These are phyloP conservation scores for Xestia c-nigrum DNA, from an alignment of 2,888 invertebrate species.

Conservation along the genomic window DNA sequence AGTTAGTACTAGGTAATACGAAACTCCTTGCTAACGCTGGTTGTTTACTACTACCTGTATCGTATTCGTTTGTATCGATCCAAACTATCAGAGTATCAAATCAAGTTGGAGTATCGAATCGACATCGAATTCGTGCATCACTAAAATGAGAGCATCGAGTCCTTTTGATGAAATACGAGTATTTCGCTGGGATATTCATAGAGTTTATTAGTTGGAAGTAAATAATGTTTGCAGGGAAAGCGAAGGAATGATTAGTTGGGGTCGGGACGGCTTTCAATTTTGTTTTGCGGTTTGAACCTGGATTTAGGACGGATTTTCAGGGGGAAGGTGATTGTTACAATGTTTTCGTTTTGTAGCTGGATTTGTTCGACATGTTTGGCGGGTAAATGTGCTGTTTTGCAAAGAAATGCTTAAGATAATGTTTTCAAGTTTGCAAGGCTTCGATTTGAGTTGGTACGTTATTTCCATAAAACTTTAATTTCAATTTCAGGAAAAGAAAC, in stretches of 20 bases:
- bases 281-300: constrained; percentile 43
- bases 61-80: background rate
- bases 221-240: constrained; percentile 61
- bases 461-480: background rate
- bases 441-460: background rate
- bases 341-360: constrained; percentile 7
- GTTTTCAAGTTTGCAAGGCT: background rate
- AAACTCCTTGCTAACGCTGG: background rate
- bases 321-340: background rate
- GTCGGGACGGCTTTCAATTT: constrained; percentile 47
- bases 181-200: constrained; percentile 60
- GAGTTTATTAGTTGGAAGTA: constrained; percentile 65
- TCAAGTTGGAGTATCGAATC: background rate
- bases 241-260: constrained; percentile 62
- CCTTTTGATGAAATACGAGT: constrained; percentile 63
- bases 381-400: background rate
- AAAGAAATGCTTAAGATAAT: too few species aligned
- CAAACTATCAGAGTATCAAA: background rate
- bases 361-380: background rate
- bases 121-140: background rate
- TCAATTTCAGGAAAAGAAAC: background rate
- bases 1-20: background rate
- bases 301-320: constrained; percentile 39
- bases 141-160: constrained; percentile 41
- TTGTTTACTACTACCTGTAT: background rate